These are phyloP conservation scores for Tryphoninae sp. DNA, from an alignment of 2,888 invertebrate species.

Conservation along the genomic window DNA sequence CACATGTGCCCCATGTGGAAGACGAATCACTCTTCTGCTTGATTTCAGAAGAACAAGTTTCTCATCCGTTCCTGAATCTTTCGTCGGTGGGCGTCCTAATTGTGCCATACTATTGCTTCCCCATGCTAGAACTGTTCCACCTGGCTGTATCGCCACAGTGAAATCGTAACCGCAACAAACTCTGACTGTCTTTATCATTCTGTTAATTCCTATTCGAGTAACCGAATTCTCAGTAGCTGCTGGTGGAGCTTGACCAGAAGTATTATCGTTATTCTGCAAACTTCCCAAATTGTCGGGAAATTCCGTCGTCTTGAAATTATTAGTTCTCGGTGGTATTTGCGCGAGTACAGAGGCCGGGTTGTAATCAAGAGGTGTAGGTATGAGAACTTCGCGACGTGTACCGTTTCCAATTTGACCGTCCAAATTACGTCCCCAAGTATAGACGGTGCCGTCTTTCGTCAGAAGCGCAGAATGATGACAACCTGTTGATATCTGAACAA, in stretches of 20 bases:
- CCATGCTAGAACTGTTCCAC: conserved; percentile 88
- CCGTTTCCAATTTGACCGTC: conserved; percentile 94
- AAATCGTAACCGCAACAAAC: conserved; percentile 90
- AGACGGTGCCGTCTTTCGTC: conserved; percentile 87
- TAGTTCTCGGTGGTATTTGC: conserved; percentile 72
- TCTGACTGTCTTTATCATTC: conserved; percentile 78
- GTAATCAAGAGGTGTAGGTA: conserved; percentile 83
- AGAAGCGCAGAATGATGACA: conserved; percentile 92
- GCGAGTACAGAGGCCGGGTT: conserved; percentile 78
- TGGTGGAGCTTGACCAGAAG: conserved; percentile 51
- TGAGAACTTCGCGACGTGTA: conserved; percentile 84
- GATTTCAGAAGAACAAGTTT: conserved; percentile 87
- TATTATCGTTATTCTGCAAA: conserved; percentile 53
- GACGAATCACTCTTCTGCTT: conserved; percentile 87
- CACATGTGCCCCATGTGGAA: conserved; percentile 82
- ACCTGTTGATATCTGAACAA: conserved; percentile 87
- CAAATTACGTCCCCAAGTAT: conserved; percentile 94
- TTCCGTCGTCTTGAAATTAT: conserved; percentile 52
- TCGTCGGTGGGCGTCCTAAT: conserved; percentile 83
- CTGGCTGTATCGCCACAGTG: conserved; percentile 85
- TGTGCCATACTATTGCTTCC: conserved; percentile 88
- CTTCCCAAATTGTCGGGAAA: conserved; percentile 58
- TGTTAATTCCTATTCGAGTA: conserved; percentile 54
- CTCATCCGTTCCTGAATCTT: conserved; percentile 83
- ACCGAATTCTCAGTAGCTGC: conserved; percentile 68